Percentiles rank a stretch among this genome's conserved stretches.
Conservation (phyloP, 30 jellyfish, hydroid and myxozoan species). For the Aurelia aurita complex sp. Pacific region DNA sequence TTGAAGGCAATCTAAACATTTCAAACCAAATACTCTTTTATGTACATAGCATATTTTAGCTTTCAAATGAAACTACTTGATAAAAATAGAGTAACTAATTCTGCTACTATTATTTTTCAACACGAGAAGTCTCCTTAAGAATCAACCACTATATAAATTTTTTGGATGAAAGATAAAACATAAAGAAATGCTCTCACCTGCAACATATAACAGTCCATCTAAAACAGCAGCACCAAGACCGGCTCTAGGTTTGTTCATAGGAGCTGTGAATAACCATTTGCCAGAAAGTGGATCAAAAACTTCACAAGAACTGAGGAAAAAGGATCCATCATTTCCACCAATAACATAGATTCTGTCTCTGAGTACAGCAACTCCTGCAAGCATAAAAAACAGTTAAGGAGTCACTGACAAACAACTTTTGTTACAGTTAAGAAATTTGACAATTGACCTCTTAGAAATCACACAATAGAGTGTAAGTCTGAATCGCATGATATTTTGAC, state of each 20-base stretch:
- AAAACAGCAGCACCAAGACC: constrained; percentile 97
- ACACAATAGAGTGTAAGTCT: no score
- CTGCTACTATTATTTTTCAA: no score
- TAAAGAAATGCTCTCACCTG: constrained; percentile 62
- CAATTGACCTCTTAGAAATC: no score
- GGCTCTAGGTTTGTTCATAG: constrained; percentile 92
- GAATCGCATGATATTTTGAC: no score
- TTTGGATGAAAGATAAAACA: background rate
- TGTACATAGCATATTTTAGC: no score
- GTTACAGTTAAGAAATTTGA: no score
- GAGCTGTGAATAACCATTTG: constrained; percentile 85
- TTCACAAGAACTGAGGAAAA: constrained; percentile 93
- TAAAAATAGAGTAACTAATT: no score
- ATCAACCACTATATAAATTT: background rate
- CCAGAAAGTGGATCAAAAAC: constrained; percentile 92
- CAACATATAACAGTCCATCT: constrained; percentile 91
- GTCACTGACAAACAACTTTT: no score
- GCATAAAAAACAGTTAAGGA: background rate
- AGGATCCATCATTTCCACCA: constrained; percentile 99
- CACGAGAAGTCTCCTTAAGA: no score
- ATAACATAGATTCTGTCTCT: constrained; percentile 81
- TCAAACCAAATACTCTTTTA: no score
- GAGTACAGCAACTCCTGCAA: constrained; percentile 87
- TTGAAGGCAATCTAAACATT: no score
- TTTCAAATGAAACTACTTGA: no score